phyloP scores from a whole-genome alignment of 2,113 vertebrate genomes.

The Lagenorhynchus albirostris region DNA sequence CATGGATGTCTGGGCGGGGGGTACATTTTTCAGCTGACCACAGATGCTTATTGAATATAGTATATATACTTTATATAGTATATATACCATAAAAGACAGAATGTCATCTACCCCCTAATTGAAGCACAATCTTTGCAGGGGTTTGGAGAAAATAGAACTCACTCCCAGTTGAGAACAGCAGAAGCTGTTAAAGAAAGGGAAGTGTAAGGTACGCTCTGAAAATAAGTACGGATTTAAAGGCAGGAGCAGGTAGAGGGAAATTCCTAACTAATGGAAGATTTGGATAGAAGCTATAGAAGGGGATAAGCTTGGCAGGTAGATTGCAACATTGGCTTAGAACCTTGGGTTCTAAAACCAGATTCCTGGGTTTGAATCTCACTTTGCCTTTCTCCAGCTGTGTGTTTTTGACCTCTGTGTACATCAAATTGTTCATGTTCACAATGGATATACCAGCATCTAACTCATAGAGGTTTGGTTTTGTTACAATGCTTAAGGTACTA shows the following conservation, averaged over 20 bases:
- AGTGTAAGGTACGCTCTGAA: not conserved
- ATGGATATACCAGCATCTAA: not conserved
- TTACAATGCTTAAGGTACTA: not conserved
- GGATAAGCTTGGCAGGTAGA: not conserved
- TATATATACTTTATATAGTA: too few relatives aligned
- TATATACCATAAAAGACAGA: not conserved
- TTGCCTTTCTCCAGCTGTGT: not conserved
- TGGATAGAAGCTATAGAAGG: not conserved
- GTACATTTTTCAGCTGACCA: not conserved
- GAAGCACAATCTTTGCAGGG: not conserved
- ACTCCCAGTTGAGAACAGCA: not conserved
- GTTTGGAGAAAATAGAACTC: not conserved
- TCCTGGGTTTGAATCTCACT: not conserved
- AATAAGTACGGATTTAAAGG: not conserved
- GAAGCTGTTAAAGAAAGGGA: not conserved
- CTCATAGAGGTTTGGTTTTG: not conserved
- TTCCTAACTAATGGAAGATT: not conserved
- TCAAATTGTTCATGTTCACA: not conserved
- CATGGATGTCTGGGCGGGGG: not conserved
- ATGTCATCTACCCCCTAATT: not conserved
- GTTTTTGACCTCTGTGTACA: not conserved
- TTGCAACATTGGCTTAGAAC: not conserved
- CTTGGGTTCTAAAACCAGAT: not conserved
- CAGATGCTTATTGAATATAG: not conserved
- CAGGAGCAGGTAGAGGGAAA: not conserved